Percentiles rank a stretch among this genome's conserved stretches.
Conservation (phyloP, 1,140 invertebrate genomes). For the Meloidogyne hapla region DNA sequence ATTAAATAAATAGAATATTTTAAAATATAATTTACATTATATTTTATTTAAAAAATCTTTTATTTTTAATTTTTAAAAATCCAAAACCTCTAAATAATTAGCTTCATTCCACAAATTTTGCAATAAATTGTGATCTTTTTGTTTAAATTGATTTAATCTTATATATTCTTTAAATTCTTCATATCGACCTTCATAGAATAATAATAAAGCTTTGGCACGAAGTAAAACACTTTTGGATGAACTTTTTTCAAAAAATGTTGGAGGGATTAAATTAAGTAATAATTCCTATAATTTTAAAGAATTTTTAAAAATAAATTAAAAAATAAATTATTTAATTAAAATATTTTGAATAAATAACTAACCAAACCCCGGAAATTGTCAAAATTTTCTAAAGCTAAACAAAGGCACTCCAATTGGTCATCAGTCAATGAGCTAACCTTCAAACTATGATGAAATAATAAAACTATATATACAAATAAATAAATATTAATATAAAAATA, state of each 20-base stretch:
- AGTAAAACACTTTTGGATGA: slow-evolving; percentile 15
- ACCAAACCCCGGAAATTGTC: slow-evolving; percentile 26
- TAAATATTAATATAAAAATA: background rate
- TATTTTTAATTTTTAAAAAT: slow-evolving; percentile 11
- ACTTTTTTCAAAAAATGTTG: slow-evolving; percentile 7
- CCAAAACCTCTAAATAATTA: slow-evolving; percentile 71
- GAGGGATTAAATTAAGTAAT: slow-evolving; percentile 10
- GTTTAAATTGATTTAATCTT: slow-evolving; percentile 89
- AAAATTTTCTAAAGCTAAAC: slow-evolving; percentile 29
- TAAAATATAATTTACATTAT: background rate
- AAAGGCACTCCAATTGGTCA: slow-evolving; percentile 33
- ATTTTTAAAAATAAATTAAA: too few species aligned
- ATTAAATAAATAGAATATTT: background rate
- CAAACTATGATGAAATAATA: background rate
- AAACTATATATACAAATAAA: too few species aligned
- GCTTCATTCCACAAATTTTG: slow-evolving; percentile 76
- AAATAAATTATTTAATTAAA: slow-evolving; percentile 8
- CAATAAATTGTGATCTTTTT: slow-evolving; percentile 90
- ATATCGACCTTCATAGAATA: slow-evolving; percentile 74
- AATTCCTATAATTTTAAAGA: too few species aligned
- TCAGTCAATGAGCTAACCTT: slow-evolving; percentile 13
- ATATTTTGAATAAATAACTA: background rate
- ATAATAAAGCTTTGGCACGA: slow-evolving; percentile 88
- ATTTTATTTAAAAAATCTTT: slow-evolving; percentile 22
- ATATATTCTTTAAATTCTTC: slow-evolving; percentile 92